These are phyloP conservation scores for Epinotia demarniana DNA, from an alignment of 2,888 invertebrate species.

Conservation along the genomic window DNA sequence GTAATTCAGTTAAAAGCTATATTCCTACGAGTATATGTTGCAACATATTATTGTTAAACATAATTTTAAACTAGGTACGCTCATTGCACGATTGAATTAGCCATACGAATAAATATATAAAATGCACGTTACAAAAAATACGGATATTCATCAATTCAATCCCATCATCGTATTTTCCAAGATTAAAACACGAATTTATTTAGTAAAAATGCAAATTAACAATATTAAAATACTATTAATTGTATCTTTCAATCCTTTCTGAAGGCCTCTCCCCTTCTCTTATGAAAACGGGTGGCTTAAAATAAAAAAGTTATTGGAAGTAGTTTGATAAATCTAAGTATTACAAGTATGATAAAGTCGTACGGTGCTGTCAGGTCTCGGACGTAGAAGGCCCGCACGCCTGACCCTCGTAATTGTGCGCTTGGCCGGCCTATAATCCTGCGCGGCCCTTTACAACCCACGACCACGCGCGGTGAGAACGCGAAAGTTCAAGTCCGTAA, in stretches of 20 bases:
- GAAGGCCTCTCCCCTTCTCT: no score
- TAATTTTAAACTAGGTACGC: no score
- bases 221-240: no score
- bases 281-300: no score
- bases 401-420: slow-evolving; percentile 77
- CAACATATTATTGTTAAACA: no score
- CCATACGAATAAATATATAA: no score
- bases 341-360: slow-evolving; percentile 24
- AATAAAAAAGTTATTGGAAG: neutral
- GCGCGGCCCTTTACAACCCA: slow-evolving; percentile 54
- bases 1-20: neutral
- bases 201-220: no score
- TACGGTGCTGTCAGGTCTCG: slow-evolving; percentile 57
- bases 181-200: neutral
- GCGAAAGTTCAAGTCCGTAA: neutral
- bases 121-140: neutral
- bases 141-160: neutral
- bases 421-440: slow-evolving; percentile 67
- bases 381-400: slow-evolving; percentile 64
- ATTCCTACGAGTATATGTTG: no score
- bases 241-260: no score
- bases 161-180: neutral
- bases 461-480: slow-evolving; percentile 48
- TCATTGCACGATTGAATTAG: no score
- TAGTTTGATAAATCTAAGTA: neutral